phyloP scores from a whole-genome alignment of 2,888 invertebrate species.

The Aethes cnicana region DNA sequence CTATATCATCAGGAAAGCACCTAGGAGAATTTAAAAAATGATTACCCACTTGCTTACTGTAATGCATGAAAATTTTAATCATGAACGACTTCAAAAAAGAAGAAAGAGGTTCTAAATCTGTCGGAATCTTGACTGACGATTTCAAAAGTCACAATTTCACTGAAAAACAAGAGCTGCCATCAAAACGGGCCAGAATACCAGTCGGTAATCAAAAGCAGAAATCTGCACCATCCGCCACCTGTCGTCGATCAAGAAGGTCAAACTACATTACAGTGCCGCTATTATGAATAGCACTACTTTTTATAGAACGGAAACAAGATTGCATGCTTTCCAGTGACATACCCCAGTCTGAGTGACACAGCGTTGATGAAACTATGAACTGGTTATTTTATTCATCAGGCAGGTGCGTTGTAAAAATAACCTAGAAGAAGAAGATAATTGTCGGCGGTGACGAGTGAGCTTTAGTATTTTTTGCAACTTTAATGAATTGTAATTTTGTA shows the following conservation, averaged over 20 bases:
- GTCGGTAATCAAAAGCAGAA: constrained; percentile 43
- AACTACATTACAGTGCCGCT: constrained; percentile 40
- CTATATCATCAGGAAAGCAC: too few species aligned
- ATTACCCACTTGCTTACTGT: too few species aligned
- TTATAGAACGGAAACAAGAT: constrained; percentile 10
- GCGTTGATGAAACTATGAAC: constrained; percentile 50
- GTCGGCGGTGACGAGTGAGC: constrained; percentile 44
- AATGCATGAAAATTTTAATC: too few species aligned
- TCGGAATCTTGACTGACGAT: too few species aligned
- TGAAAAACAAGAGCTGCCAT: not conserved
- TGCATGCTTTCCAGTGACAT: constrained; percentile 33
- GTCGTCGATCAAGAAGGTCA: constrained; percentile 44
- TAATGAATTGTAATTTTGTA: constrained; percentile 48
- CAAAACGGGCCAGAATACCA: constrained; percentile 29
- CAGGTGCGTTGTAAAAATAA: constrained; percentile 63
- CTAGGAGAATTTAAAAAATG: too few species aligned
- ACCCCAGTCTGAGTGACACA: constrained; percentile 43
- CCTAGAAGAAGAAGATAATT: constrained; percentile 55
- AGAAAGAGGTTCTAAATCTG: too few species aligned
- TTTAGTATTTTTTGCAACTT: constrained; percentile 56
- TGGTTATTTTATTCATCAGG: constrained; percentile 48
- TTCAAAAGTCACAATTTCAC: too few species aligned
- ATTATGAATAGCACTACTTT: constrained; percentile 11
- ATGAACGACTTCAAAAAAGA: too few species aligned
- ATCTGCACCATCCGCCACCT: constrained; percentile 48